Conservation (phyloP, 2,888 invertebrate species). For the Patella ulyssiponensis region DNA sequence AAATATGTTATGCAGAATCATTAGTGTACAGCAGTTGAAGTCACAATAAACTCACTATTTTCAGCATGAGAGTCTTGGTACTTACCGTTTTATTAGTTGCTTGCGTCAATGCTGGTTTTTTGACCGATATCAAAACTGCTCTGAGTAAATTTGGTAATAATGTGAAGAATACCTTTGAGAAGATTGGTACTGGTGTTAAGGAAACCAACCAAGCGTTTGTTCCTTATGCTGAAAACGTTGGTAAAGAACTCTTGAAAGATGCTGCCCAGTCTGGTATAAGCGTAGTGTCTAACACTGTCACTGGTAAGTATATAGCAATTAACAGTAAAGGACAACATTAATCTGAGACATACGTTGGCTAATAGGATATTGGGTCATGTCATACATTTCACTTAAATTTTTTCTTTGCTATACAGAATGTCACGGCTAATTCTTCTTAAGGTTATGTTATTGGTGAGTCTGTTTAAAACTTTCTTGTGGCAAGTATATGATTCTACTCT, state of each 20-base stretch:
- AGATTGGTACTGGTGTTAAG: not conserved
- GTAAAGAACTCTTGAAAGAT: not conserved
- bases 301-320: not conserved
- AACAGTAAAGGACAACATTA: no score
- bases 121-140: not conserved
- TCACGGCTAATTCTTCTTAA: no score
- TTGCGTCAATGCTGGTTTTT: not conserved
- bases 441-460: no score
- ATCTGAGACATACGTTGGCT: no score
- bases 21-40: no score
- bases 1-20: no score
- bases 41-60: not conserved
- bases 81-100: not conserved
- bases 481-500: no score
- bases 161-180: not conserved
- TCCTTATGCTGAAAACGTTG: not conserved
- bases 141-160: not conserved
- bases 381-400: no score
- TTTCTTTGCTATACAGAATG: no score
- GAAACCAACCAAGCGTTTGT: not conserved
- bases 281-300: not conserved
- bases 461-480: no score
- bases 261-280: not conserved
- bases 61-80: not conserved
- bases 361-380: no score